phyloP scores from a whole-genome alignment of 2,797 vertebrate species.

The Labroides dimidiatus region DNA sequence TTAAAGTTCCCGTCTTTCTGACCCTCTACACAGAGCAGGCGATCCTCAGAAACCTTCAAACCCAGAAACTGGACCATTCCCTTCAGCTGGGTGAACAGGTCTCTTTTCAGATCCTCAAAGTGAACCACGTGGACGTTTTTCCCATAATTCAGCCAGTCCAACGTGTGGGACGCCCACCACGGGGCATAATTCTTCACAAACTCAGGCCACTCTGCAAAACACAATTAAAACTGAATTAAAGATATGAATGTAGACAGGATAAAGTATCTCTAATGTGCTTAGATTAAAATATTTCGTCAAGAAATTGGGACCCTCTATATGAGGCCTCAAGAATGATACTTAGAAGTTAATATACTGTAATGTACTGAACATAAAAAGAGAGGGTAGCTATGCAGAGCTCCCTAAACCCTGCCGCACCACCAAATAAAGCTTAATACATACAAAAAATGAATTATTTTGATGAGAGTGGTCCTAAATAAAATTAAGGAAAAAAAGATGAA shows the following conservation, averaged over 20 bases:
- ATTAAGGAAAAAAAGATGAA: no score
- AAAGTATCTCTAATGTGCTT: neutral
- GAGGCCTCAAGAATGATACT: no score
- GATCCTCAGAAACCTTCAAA: slow-evolving; percentile 88
- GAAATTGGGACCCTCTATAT: no score
- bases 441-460: no score
- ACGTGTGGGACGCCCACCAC: slow-evolving; percentile 96
- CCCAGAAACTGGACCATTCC: slow-evolving; percentile 91
- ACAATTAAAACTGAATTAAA: slow-evolving; percentile 8
- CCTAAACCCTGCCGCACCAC: no score
- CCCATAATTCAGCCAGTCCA: slow-evolving; percentile 96
- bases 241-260: neutral
- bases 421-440: no score
- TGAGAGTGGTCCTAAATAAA: no score
- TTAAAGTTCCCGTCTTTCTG: slow-evolving; percentile 99
- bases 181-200: slow-evolving; percentile 96
- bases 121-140: slow-evolving; percentile 92
- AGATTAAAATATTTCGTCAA: neutral
- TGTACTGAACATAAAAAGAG: no score
- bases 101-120: slow-evolving; percentile 93
- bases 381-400: no score
- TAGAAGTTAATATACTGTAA: no score
- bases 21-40: slow-evolving; percentile 95
- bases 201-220: slow-evolving; percentile 94
- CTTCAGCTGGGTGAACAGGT: slow-evolving; percentile 92